Evolutionary conservation across 2,113 vertebrate species (phyloP).

Genomic region (Agelaius tricolor): DNA sequence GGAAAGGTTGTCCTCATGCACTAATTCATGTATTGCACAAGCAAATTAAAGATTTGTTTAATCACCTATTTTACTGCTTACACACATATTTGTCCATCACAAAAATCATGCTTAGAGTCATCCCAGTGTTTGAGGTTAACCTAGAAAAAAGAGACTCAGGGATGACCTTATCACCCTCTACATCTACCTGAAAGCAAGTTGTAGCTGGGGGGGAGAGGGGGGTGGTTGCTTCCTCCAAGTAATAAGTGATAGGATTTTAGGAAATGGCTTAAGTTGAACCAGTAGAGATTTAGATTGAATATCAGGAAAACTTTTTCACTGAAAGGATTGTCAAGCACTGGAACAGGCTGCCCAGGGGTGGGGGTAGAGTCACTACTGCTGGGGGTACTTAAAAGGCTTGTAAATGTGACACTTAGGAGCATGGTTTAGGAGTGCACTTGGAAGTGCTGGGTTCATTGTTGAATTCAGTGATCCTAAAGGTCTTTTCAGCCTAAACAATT

Average conservation of each 20-base stretch:
- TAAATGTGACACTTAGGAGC: not conserved
- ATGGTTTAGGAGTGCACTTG: not conserved
- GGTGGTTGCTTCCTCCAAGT: not conserved
- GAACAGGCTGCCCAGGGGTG: not conserved
- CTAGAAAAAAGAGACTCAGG: not conserved
- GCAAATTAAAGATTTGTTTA: not conserved
- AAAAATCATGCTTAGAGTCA: not conserved
- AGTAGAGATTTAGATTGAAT: not conserved
- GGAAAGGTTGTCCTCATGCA: not conserved
- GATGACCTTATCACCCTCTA: too few relatives aligned
- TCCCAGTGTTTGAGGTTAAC: not conserved
- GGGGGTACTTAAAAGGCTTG: not conserved
- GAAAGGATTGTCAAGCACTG: not conserved
- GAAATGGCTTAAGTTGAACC: not conserved
- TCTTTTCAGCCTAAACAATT: not conserved
- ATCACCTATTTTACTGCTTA: not conserved
- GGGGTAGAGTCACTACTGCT: not conserved
- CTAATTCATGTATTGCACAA: not conserved
- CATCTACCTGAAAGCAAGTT: not conserved
- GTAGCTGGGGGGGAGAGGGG: rapidly evolving
- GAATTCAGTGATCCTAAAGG: not conserved
- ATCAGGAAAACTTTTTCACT: not conserved
- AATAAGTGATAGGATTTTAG: not conserved
- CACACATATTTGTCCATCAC: not conserved
- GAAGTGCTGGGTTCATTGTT: not conserved